phyloP scores from a whole-genome alignment of 2,797 vertebrate genomes.

The Remorina albescens region DNA sequence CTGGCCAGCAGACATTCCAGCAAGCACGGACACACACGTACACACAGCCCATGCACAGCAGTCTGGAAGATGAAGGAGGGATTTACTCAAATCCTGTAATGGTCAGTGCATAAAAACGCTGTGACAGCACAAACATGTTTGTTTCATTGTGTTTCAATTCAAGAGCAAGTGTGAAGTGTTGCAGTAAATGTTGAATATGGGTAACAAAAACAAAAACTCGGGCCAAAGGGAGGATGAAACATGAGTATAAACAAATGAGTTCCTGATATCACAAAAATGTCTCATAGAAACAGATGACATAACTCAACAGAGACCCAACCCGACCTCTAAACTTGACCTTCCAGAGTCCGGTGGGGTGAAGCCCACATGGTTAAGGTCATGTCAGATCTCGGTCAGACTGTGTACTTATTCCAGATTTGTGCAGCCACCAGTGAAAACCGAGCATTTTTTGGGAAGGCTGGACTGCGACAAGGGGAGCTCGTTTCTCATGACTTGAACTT shows the following conservation, averaged over 20 bases:
- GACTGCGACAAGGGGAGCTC: background rate
- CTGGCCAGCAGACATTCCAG: conserved; percentile 80
- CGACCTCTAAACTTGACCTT: conserved; percentile 66
- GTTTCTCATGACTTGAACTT: conserved; percentile 68
- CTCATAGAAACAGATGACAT: conserved; percentile 10
- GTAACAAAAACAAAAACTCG: conserved; percentile 3
- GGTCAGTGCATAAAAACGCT: conserved; percentile 63
- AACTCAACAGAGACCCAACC: conserved; percentile 6
- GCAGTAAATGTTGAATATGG: conserved; percentile 1
- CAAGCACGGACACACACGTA: conserved; percentile 63
- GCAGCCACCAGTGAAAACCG: background rate
- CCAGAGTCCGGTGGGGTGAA: background rate
- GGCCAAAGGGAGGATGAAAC: background rate
- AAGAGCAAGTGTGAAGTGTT: conserved; percentile 18
- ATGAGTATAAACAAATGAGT: conserved; percentile 3
- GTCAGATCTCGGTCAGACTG: conserved; percentile 30
- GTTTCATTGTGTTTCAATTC: conserved; percentile 42
- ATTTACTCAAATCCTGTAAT: conserved; percentile 64
- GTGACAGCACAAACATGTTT: conserved; percentile 62
- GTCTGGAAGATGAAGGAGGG: conserved; percentile 62
- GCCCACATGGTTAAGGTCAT: conserved; percentile 29
- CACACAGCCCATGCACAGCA: conserved; percentile 43
- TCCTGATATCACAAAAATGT: background rate
- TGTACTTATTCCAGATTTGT: conserved; percentile 13
- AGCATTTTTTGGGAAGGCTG: conserved; percentile 1